Base-by-base conservation (phyloP, 2,797 vertebrate species). In the Thalassophryne amazonica region DNA sequence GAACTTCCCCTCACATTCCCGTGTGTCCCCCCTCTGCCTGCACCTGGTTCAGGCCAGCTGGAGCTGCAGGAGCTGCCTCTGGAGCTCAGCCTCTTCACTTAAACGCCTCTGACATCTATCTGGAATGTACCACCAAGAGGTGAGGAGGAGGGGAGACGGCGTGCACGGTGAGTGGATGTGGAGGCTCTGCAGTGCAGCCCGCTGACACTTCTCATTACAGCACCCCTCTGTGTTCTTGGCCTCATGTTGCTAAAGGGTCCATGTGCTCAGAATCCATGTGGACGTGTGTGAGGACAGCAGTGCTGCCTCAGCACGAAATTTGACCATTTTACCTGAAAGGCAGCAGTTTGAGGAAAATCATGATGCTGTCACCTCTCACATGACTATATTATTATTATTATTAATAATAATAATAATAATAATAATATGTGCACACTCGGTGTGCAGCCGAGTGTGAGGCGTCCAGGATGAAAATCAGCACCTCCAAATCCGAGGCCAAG, bases 31-130 rank as follows among this genome's bases (percentile, higher is more conserved):
- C 77, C 80, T 72, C 79, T 76, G 64, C 70, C 47, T 70, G 63
- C 76, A 81, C 77, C 87, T 86, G 83, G 80, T 80, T 80, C 83
- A 77, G 81, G 81, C 85, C 89, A 89, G 89, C 88, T 90, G 89
- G 85, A 85, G 75, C 67, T 80, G 79, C 80, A 73, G 80, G 83
- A 34, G 68, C 85, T 69, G 76, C 85, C 86, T 81, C 85, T 87
- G 83, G 84, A 82, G 81, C 83, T 84, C 75, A 81, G 84, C 82
- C 78, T 85, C 73, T 80, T 88, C 80, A 86, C 89, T 91, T 90
- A 81, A 90, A 91, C 84, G 85, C 79, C 80, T 76, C 84, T 87
- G 89, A 89, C 88, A 88, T 88, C 66, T 60, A 73, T 80, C 56
- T 81, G 87, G 91, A 87, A 67, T 5, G 69, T 91, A 90, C 91